Percentiles rank a stretch among this genome's conserved stretches.
These are phyloP conservation scores for Elysia chlorotica DNA, from an alignment of 1,140 invertebrate species.

Conservation along the genomic window DNA sequence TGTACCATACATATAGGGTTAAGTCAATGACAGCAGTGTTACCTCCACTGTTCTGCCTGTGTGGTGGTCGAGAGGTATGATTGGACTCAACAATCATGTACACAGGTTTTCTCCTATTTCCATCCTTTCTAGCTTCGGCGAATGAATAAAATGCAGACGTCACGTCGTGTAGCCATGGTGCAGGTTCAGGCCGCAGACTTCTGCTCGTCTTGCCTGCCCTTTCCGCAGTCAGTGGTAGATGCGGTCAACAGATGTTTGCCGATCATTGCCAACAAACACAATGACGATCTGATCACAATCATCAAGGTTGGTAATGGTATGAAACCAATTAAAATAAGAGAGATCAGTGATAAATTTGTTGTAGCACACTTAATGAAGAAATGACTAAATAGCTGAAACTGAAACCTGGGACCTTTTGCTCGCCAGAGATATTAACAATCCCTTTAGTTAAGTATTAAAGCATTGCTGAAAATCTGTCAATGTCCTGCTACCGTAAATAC, in stretches of 20 bases:
- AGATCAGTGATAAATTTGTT: too few relatives aligned
- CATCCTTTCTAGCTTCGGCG: conserved; percentile 38
- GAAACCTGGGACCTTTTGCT: neutral
- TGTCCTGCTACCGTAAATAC: too few relatives aligned
- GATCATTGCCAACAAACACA: conserved; percentile 53
- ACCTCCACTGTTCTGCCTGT: too few relatives aligned
- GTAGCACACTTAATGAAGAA: too few relatives aligned
- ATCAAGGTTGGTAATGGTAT: conserved; percentile 59
- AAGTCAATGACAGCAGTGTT: too few relatives aligned
- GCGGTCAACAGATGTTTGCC: conserved; percentile 49
- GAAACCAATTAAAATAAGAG: too few relatives aligned
- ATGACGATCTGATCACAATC: conserved; percentile 58
- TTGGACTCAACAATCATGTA: too few relatives aligned
- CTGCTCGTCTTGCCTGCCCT: conserved; percentile 51
- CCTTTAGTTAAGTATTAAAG: too few relatives aligned
- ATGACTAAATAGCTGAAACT: neutral
- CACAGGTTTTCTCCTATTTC: neutral
- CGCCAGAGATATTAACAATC: too few relatives aligned
- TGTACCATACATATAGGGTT: too few relatives aligned
- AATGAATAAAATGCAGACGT: conserved; percentile 53
- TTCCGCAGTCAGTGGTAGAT: conserved; percentile 45
- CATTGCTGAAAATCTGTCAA: too few relatives aligned
- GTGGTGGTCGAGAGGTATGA: too few relatives aligned
- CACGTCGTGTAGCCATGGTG: conserved; percentile 49
- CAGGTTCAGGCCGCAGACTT: conserved; percentile 46